phyloP scores from a whole-genome alignment of 1,140 invertebrate genomes.

The Artemia franciscana region DNA sequence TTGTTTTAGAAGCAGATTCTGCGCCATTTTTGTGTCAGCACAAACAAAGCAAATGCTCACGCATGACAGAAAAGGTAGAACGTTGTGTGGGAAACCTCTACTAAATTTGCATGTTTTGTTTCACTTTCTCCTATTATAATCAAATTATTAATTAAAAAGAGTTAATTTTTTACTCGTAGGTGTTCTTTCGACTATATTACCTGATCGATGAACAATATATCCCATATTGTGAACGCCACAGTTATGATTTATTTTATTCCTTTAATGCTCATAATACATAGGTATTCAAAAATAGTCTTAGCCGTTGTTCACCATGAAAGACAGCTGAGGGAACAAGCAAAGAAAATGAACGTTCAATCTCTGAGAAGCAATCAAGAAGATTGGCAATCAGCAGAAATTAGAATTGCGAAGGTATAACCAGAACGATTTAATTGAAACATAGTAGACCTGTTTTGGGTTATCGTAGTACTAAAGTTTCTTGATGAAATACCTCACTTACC shows the following conservation, averaged over 20 bases:
- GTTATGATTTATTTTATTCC: constrained; percentile 43
- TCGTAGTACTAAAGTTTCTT: no score
- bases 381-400: constrained; percentile 19
- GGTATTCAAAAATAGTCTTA: constrained; percentile 48
- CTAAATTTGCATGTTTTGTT: no score
- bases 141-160: no score
- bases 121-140: no score
- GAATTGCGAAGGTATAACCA: constrained; percentile 7
- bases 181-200: constrained; percentile 5
- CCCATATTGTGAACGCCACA: constrained; percentile 36
- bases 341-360: constrained; percentile 19
- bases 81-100: no score
- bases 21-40: no score
- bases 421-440: no score
- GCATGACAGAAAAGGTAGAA: no score
- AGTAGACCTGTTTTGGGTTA: no score
- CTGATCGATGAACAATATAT: neutral
- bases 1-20: no score
- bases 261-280: constrained; percentile 41
- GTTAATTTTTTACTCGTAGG: neutral
- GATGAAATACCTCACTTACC: no score
- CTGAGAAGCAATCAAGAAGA: constrained; percentile 19
- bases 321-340: constrained; percentile 20
- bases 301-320: constrained; percentile 23
- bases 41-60: no score